Evolutionary conservation across 2,888 invertebrate species (phyloP), one percentile per base, ranked within the genome.

Genomic region (Hyposoter didymator): DNA sequence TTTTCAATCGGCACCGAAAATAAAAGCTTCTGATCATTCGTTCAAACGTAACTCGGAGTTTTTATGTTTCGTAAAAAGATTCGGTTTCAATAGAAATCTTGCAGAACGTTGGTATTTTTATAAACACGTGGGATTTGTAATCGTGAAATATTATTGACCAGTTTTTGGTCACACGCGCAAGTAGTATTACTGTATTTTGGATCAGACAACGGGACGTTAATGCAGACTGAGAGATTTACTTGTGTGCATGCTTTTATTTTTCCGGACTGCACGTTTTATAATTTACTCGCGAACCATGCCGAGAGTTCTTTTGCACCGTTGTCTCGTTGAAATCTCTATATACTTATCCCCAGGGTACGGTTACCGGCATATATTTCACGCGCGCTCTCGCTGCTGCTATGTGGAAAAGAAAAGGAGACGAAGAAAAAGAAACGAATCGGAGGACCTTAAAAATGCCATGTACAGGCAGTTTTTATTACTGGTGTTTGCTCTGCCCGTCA

Each of bases 321-420:
- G 59, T 70, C 70, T 62, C 73, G 67, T 78, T 45, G 83, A 83
- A 83, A 83, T 83, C 78, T 73, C 67, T 78, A 49, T 82, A 70
- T 78, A 82, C 66, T 82, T 70, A 66, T 82, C 76, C 82, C 82
- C 19, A 66, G 76, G 17, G 76, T 78, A 43, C 43, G 72, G 35
- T 72, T 72, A 52, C 49, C 22, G 32, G 72, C 70, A 64, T 64
- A 52, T 39, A 67, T 52, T 67, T 19, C 14, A 22, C 69, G 28
- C 47, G 49, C 52, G 5, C n/a, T 32, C 69, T 39, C 22, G 19
- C 22, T 67, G 19, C 22, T 67, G 43, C 59, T 7, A n/a, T 55
- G 47, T 62, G n/a, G 22, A 70, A 32, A 69, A 10, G 47, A n/a
- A 79, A 35, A 49, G 47, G 19, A 28, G 1, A 62, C 59, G 6